Base-by-base conservation (phyloP, 2,113 vertebrate genomes). In the Xenopus laevis region DNA sequence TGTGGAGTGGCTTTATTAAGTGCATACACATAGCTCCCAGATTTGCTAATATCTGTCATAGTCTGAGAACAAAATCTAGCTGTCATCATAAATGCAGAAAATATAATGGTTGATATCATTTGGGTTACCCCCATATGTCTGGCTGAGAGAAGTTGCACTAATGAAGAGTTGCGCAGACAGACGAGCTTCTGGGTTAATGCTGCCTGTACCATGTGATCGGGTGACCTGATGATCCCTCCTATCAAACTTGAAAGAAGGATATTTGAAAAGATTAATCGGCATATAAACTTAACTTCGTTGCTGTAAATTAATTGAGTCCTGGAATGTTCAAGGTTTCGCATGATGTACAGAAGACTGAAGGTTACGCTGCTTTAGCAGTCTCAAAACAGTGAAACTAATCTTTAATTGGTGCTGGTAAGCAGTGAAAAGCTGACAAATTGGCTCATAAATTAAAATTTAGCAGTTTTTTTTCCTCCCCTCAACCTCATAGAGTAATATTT, bases 331-430 rank as follows among this genome's bases (percentile, higher is more conserved):
- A 16, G 30, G 62, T 64, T 33, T 64, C 62, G 17, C 62, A 40
- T 44, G 62, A 64, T 64, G 17, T 44, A 40, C 27, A 64, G 62
- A 64, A 17, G 62, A 40, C 62, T 40, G 62, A 64, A 64, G 62
- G 62, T 64, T 33, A 64, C 40, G 62, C 27, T 17, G 11, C 13
- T 63, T 16, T 63, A 6, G 13, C 21, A 27, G 27, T 62, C 16
- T 64, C 15, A 15, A 40, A 27, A 27, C 23, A 27, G 30, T 10
- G 13, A 64, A 30, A 17, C 62, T 23, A 44, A 3, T 40, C 13
- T 64, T 40, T 64, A 64, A 64, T 40, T 64, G 10, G 30, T 44
- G 62, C 15, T 40, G 15, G 27, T 40, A 44, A 27, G 62, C 62
- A 40, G 62, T 16, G 62, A 40, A n/a, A 61, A 40, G 30, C 27